Evolutionary conservation across 2,888 invertebrate genomes (phyloP), one percentile per base, ranked within the genome.

Genomic region (Polymixis flavicincta): DNA sequence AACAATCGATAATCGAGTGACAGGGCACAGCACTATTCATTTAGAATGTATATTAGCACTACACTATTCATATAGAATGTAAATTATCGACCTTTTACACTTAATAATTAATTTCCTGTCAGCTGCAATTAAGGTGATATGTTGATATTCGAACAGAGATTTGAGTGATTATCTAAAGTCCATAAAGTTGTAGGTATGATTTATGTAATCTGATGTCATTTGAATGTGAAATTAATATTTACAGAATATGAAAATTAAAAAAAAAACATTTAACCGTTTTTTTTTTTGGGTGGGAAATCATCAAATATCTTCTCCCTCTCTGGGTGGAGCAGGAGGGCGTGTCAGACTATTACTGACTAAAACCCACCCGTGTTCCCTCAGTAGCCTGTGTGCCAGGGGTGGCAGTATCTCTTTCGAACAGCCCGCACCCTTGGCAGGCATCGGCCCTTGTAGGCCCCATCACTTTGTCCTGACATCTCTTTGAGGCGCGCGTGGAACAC

Each of bases 1-100:
- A 94, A 94, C 92, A 92, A 92, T 94, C 93, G 90, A 93, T 93
- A 93, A 93, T 91, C 88, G 90, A 89, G 87, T 85, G 86, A 88
- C 88, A 87, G 86, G 89, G 90, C 90, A 90, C 92, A 92, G 89
- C 91, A 91, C 90, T 92, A 92, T 92, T 92, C 90, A 92, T 93
- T 82, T 85, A 83, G 71, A 85, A 85, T 90, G 89, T 87, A 86
- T 87, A 67, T 71, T 73, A 74, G 70, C 57, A 89, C 92, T 90
- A 88, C 90, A 90, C 90, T 92, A 92, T 92, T 92, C 88, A 91
- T 93, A 54, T 63, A 68, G 59, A 79, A 82, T 80, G 57, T 78
- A 74, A 74, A 80, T 84, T 81, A 83, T 80, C 70, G 78, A 85
- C 86, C 83, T 87, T 85, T 80, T 84, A 80, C 85, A 86, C 82